Conservation (phyloP, 2,888 invertebrate species). For the Carpatolechia fugitivella region DNA sequence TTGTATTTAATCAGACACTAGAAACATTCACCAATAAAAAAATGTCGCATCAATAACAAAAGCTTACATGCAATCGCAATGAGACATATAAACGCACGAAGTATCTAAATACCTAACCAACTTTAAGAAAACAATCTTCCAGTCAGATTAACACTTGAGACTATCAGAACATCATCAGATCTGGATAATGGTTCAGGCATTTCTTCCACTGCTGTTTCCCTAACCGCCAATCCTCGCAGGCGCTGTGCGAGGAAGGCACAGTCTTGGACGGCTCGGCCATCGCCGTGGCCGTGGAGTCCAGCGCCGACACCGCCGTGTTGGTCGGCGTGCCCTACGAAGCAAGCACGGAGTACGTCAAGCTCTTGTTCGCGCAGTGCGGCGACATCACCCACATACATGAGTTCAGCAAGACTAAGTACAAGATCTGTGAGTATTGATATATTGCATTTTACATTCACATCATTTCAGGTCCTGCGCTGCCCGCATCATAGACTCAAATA, state of each 20-base stretch:
- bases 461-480: no score
- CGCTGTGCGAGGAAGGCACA: slow-evolving; percentile 62
- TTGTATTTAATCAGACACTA: no score
- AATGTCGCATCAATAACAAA: no score
- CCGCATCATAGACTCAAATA: no score
- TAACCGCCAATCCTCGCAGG: slow-evolving; percentile 38
- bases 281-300: slow-evolving; percentile 65
- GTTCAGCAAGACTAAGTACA: slow-evolving; percentile 78
- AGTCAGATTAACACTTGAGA: no score
- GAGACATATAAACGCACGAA: no score
- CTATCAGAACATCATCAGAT: no score
- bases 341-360: slow-evolving; percentile 63
- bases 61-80: no score
- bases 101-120: no score
- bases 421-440: slow-evolving; percentile 58
- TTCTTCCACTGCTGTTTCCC: not conserved
- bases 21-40: no score
- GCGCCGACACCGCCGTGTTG: slow-evolving; percentile 71
- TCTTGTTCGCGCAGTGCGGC: slow-evolving; percentile 69
- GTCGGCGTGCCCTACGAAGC: slow-evolving; percentile 75
- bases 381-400: slow-evolving; percentile 71
- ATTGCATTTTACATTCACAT: no score
- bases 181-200: not conserved
- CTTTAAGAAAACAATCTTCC: no score
- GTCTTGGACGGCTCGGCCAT: slow-evolving; percentile 57